These are phyloP conservation scores for Deroplatys truncata DNA, from an alignment of 2,888 invertebrate species.

Conservation along the genomic window DNA sequence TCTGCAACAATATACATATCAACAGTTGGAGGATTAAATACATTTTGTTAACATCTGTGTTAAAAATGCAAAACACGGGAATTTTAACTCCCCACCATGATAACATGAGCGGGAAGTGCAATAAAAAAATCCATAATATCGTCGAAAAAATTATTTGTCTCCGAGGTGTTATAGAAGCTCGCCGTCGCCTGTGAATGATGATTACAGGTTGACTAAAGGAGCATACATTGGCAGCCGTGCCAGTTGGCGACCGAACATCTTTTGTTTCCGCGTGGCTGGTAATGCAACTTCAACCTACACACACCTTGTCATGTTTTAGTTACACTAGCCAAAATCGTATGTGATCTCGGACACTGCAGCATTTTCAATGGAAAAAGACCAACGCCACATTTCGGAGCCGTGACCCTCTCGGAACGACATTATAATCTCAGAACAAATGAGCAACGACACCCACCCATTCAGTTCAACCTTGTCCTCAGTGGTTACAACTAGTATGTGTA, in stretches of 20 bases:
- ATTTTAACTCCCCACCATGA: too few species aligned
- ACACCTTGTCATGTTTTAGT: not conserved
- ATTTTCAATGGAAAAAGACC: not conserved
- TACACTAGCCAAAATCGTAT: not conserved
- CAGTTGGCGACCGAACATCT: not conserved
- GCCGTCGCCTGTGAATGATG: not conserved
- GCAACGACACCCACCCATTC: not conserved
- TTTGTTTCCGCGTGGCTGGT: not conserved
- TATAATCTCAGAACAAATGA: not conserved
- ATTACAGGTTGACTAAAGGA: not conserved
- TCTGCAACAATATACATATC: too few species aligned
- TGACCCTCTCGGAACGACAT: not conserved
- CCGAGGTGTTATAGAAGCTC: too few species aligned
- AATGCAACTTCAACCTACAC: not conserved
- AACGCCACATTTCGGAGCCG: too few species aligned
- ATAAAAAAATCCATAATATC: too few species aligned
- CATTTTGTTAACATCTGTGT: too few species aligned
- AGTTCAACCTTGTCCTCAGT: too few species aligned
- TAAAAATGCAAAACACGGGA: too few species aligned
- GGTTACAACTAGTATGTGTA: too few species aligned
- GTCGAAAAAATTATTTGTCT: too few species aligned
- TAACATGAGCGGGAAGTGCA: too few species aligned
- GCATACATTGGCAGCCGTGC: not conserved
- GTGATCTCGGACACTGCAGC: not conserved
- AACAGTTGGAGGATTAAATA: too few species aligned